phyloP scores from a whole-genome alignment of 30 jellyfish, hydroid and myxozoan species.

The Phacellophora camtschatica region DNA sequence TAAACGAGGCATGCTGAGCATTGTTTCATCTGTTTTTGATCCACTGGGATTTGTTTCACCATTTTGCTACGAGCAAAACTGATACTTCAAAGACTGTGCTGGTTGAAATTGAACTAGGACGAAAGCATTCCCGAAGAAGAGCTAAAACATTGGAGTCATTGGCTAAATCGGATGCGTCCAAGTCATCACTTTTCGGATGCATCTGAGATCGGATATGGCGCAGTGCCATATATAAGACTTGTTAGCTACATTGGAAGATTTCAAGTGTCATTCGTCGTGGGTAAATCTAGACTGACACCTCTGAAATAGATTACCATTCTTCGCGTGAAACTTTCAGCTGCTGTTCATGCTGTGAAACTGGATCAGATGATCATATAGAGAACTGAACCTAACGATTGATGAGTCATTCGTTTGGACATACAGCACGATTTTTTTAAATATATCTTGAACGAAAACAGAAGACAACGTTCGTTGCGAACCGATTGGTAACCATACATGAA shows the following conservation, averaged over 20 bases:
- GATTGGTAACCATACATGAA: conserved; percentile 55
- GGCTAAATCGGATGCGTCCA: conserved; percentile 7
- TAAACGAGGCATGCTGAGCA: conserved; percentile 8
- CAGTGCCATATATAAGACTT: conserved; percentile 1
- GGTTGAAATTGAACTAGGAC: conserved; percentile 15
- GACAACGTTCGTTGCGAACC: conserved; percentile 33
- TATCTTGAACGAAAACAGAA: conserved; percentile 25
- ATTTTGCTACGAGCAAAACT: conserved; percentile 22
- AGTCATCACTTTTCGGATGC: conserved; percentile 48
- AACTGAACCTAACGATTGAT: background rate
- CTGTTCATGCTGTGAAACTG: conserved; percentile 15
- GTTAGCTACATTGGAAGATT: background rate
- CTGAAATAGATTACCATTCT: conserved; percentile 24
- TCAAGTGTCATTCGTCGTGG: conserved; percentile 30
- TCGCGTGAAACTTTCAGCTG: conserved; percentile 35
- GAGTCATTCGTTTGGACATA: conserved; percentile 47
- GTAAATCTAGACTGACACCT: conserved; percentile 50
- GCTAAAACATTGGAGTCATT: background rate
- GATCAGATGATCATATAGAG: conserved; percentile 9
- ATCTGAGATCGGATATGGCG: conserved; percentile 41
- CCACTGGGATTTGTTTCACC: conserved; percentile 64
- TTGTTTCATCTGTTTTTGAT: conserved; percentile 34
- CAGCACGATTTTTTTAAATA: conserved; percentile 39
- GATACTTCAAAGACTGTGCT: conserved; percentile 26
- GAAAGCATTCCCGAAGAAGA: conserved; percentile 10